A percentile compares a stretch with the other conserved stretches of the same genome.
Conservation (phyloP, 2,113 vertebrate species). For the Rhombomys opimus region DNA sequence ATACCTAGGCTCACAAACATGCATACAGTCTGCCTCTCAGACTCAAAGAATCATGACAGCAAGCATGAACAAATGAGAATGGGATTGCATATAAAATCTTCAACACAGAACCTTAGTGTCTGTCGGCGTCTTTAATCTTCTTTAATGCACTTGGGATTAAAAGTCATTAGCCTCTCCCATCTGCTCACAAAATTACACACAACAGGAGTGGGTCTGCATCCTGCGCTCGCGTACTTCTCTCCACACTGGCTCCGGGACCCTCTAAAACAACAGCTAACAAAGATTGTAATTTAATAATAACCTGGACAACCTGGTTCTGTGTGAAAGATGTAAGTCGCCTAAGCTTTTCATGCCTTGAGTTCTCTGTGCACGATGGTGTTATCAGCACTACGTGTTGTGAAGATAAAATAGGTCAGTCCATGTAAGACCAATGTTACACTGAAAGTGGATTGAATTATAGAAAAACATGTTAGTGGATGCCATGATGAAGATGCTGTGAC, state of each 20-base stretch:
- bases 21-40: not conserved
- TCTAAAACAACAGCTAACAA: not conserved
- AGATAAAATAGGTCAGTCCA: not conserved
- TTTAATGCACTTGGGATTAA: conserved; percentile 51
- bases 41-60: not conserved
- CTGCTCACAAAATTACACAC: conserved; percentile 60
- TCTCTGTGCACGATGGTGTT: not conserved
- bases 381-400: not conserved
- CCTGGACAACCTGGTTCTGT: not conserved
- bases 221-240: not conserved
- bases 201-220: not conserved
- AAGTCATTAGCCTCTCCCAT: conserved; percentile 67
- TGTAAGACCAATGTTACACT: not conserved
- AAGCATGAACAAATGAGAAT: not conserved
- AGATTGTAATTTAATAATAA: not conserved
- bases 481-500: not conserved
- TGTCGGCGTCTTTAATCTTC: conserved; percentile 64
- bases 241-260: not conserved
- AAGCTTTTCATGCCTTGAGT: not conserved
- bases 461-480: not conserved
- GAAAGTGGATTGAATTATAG: not conserved
- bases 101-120: not conserved
- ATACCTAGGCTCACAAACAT: not conserved
- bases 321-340: not conserved
- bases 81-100: not conserved